Evolutionary conservation across 2,797 vertebrate species (phyloP).

Genomic region (Centroberyx gerrardi): DNA sequence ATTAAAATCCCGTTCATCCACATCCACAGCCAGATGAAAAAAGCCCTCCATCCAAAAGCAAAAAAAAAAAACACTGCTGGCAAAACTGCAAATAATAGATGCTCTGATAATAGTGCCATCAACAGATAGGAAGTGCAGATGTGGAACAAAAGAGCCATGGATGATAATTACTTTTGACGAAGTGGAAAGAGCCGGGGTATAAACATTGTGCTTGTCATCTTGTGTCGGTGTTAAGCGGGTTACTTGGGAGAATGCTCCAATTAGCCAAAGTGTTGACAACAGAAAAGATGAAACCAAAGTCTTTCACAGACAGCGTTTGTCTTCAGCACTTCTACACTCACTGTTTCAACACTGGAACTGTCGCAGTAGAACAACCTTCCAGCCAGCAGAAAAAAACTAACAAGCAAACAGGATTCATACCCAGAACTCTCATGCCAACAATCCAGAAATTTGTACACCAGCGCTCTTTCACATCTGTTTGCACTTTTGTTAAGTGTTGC

Average conservation of each 20-base stretch:
- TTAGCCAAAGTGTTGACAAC: constrained; percentile 35
- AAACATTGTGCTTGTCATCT: constrained; percentile 35
- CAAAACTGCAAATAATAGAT: constrained; percentile 17
- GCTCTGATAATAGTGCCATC: constrained; percentile 14
- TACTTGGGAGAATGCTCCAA: constrained; percentile 24
- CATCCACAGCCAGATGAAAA: constrained; percentile 7
- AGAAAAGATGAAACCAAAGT: background rate
- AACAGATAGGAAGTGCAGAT: constrained; percentile 7
- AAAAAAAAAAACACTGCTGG: constrained; percentile 11
- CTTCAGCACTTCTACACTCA: background rate
- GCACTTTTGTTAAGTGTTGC: too few species aligned
- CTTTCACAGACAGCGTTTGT: background rate
- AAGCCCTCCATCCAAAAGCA: background rate
- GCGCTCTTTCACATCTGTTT: background rate
- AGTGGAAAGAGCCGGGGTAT: constrained; percentile 19
- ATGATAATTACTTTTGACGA: constrained; percentile 46
- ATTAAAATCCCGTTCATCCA: constrained; percentile 54
- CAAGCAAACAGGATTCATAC: too few species aligned
- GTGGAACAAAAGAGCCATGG: background rate
- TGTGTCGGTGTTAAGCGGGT: constrained; percentile 21
- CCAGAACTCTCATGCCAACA: background rate
- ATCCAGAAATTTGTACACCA: background rate
- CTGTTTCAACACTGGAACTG: background rate
- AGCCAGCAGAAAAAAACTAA: background rate
- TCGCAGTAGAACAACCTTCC: background rate